Percentiles rank a stretch among this genome's conserved stretches.
These are phyloP conservation scores for Lasaia peninsularis DNA, from an alignment of 1,140 invertebrate species.

Conservation along the genomic window DNA sequence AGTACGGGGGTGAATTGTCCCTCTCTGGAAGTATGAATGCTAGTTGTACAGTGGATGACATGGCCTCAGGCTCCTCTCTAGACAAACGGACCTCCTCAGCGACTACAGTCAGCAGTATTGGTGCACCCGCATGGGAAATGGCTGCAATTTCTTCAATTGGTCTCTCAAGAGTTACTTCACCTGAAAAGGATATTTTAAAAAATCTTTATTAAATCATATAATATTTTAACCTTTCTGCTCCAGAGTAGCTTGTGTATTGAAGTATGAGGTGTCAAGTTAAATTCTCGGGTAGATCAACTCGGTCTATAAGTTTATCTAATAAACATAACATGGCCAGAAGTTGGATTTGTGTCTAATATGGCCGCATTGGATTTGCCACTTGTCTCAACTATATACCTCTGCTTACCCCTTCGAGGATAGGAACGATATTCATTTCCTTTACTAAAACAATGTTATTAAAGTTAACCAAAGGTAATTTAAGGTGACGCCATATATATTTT, in stretches of 20 bases:
- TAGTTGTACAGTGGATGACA: slow-evolving; percentile 86
- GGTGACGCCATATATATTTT: no score
- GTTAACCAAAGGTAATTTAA: no score
- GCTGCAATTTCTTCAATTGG: slow-evolving; percentile 86
- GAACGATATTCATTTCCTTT: no score
- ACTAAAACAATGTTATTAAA: no score
- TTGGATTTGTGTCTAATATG: no score
- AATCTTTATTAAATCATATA: neutral
- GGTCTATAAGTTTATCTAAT: no score
- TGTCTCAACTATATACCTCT: no score
- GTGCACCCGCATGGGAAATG: slow-evolving; percentile 86
- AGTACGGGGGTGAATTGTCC: slow-evolving; percentile 86
- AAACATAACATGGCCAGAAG: no score
- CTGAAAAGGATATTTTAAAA: slow-evolving; percentile 65
- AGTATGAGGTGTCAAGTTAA: no score
- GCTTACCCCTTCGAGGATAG: no score
- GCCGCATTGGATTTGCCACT: no score
- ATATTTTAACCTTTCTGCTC: neutral
- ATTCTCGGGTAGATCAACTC: no score
- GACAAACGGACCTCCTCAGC: slow-evolving; percentile 88
- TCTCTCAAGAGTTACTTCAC: slow-evolving; percentile 85
- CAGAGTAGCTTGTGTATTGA: neutral
- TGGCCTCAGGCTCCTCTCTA: slow-evolving; percentile 84
- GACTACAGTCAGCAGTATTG: slow-evolving; percentile 88
- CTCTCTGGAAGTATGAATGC: slow-evolving; percentile 87